Evolutionary conservation across 2,797 vertebrate species (phyloP).

Genomic region (Anableps anableps): DNA sequence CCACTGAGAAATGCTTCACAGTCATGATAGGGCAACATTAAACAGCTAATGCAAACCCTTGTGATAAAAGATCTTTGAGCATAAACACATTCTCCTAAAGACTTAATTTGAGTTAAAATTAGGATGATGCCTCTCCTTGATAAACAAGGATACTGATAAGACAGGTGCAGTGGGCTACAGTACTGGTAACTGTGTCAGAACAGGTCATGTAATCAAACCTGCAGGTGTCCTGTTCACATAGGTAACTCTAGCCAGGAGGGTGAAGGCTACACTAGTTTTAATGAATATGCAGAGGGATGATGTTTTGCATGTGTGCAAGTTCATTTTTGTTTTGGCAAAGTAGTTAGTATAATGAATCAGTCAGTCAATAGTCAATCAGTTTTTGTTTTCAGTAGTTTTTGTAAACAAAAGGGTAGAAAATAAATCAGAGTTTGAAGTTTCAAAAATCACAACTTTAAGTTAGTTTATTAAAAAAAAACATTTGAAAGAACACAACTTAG

Average conservation of each 20-base stretch:
- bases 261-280: constrained; percentile 11
- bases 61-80: not conserved
- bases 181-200: constrained; percentile 50
- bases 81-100: not conserved
- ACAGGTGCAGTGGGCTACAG: constrained; percentile 1
- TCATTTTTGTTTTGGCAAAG: not conserved
- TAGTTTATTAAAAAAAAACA: not conserved
- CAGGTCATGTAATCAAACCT: constrained; percentile 53
- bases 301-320: not conserved
- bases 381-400: not conserved
- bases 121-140: constrained; percentile 4
- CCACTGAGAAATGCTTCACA: constrained; percentile 69
- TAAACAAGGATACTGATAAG: constrained; percentile 7
- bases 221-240: constrained; percentile 71
- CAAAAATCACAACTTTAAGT: not conserved
- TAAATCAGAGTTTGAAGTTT: not conserved
- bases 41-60: not conserved
- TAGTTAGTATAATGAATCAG: not conserved
- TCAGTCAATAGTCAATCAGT: not conserved
- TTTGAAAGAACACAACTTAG: not conserved
- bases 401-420: not conserved
- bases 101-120: not conserved
- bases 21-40: constrained; percentile 51
- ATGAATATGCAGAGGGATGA: not conserved
- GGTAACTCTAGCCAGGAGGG: constrained; percentile 56